phyloP scores from a whole-genome alignment of 2,888 invertebrate species.

The Cosmopolites sordidus region DNA sequence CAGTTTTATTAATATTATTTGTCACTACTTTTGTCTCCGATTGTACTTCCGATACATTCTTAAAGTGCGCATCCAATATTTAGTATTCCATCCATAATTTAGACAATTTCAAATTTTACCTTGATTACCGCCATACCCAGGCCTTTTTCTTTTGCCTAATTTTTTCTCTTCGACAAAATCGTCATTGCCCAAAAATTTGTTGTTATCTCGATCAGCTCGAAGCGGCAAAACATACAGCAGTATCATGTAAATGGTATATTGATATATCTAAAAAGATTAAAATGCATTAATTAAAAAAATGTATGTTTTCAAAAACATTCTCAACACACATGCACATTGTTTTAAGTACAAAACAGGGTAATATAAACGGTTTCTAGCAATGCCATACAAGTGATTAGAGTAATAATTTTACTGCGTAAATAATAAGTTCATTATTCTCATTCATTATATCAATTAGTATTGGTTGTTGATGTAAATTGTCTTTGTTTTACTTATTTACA shows the following conservation, averaged over 20 bases:
- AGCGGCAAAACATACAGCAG: neutral
- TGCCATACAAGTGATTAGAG: neutral
- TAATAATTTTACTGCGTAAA: neutral
- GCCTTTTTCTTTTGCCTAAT: conserved; percentile 15
- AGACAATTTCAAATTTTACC: too few relatives aligned
- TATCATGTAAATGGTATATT: neutral
- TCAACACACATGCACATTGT: neutral
- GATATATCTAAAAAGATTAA: neutral
- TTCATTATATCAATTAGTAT: conserved; percentile 15
- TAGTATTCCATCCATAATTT: too few relatives aligned
- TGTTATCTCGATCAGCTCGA: conserved; percentile 6
- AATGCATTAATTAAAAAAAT: neutral
- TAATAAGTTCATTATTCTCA: conserved; percentile 4
- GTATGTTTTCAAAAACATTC: neutral
- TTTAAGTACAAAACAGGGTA: neutral
- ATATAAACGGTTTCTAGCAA: neutral
- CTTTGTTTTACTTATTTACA: neutral
- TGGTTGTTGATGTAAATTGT: neutral
- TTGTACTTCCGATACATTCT: too few relatives aligned
- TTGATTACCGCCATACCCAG: conserved; percentile 9
- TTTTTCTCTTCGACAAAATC: conserved; percentile 3
- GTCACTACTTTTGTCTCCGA: too few relatives aligned
- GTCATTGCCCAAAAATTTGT: conserved; percentile 21
- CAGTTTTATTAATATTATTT: too few relatives aligned
- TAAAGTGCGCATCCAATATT: too few relatives aligned